phyloP scores from a whole-genome alignment of 1,140 invertebrate species.

The Drosophila sproati region DNA sequence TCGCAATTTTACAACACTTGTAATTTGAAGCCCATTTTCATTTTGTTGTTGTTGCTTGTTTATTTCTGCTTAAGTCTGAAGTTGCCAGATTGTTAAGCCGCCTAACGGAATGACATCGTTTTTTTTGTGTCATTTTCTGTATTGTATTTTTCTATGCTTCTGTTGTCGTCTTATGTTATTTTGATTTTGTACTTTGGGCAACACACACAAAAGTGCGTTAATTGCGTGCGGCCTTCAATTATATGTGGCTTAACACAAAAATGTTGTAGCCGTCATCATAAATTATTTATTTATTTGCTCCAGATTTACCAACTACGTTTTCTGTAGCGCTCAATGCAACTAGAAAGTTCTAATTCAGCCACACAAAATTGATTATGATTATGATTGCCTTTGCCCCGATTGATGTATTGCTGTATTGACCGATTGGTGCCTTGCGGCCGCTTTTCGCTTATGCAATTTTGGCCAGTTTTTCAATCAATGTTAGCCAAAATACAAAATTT shows the following conservation, averaged over 20 bases:
- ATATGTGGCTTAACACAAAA: slow-evolving; percentile 5
- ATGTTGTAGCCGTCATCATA: slow-evolving; percentile 33
- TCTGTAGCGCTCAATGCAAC: neutral
- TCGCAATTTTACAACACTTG: slow-evolving; percentile 32
- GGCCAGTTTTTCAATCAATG: slow-evolving; percentile 31
- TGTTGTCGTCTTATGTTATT: too few species aligned
- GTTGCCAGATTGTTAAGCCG: slow-evolving; percentile 52
- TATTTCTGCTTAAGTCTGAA: slow-evolving; percentile 32
- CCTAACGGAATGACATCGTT: slow-evolving; percentile 64
- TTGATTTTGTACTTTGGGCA: neutral
- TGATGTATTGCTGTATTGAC: slow-evolving; percentile 29
- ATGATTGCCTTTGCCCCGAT: slow-evolving; percentile 32
- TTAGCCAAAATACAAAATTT: slow-evolving; percentile 1
- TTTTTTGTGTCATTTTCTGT: slow-evolving; percentile 8
- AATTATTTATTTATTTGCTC: slow-evolving; percentile 53
- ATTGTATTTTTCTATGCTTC: too few species aligned
- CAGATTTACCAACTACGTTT: slow-evolving; percentile 33
- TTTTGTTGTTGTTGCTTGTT: slow-evolving; percentile 27
- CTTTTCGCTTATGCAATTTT: slow-evolving; percentile 40
- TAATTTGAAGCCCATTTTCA: slow-evolving; percentile 46
- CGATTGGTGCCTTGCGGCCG: slow-evolving; percentile 46
- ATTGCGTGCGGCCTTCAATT: slow-evolving; percentile 53
- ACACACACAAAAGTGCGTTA: slow-evolving; percentile 24
- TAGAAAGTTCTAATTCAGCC: slow-evolving; percentile 54
- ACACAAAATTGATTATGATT: slow-evolving; percentile 39